Percentiles rank a stretch among this genome's conserved stretches.
These are phyloP conservation scores for Amiota mariae DNA, from an alignment of 2,888 invertebrate genomes.

Conservation along the genomic window DNA sequence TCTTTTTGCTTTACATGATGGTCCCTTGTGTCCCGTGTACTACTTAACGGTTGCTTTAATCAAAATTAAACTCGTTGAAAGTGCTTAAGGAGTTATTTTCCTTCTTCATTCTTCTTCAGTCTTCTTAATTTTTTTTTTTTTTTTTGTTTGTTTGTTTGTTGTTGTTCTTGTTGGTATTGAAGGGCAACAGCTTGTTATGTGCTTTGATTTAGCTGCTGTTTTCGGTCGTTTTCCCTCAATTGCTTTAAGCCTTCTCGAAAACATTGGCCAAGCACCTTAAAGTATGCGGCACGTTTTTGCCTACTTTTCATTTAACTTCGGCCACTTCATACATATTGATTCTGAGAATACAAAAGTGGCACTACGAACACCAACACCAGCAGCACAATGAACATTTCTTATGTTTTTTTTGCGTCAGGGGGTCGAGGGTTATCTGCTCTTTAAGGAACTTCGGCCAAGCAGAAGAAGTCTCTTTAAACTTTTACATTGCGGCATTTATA, in stretches of 20 bases:
- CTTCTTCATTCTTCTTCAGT: not conserved
- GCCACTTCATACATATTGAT: not conserved
- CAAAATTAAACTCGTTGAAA: conserved; percentile 16
- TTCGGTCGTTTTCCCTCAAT: too few species aligned
- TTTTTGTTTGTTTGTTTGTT: not conserved
- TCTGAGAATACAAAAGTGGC: too few species aligned
- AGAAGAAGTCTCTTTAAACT: conserved; percentile 12
- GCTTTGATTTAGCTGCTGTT: conserved; percentile 1
- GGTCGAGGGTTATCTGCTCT: too few species aligned
- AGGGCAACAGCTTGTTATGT: not conserved
- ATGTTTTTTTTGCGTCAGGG: not conserved
- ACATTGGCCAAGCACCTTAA: not conserved
- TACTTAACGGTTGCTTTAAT: conserved; percentile 4
- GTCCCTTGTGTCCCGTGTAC: not conserved
- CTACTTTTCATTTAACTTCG: not conserved
- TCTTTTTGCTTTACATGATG: too few species aligned
- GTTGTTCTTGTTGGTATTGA: not conserved
- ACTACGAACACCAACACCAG: too few species aligned
- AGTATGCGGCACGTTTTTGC: conserved; percentile 2
- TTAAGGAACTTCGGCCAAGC: not conserved
- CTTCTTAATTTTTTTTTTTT: not conserved
- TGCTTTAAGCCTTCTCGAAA: too few species aligned
- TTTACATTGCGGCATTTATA: conserved; percentile 2
- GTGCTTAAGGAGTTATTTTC: conserved; percentile 3
- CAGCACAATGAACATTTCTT: too few species aligned